Percentiles rank a stretch among this genome's conserved stretches.
Conservation (phyloP, 2,113 vertebrate species). For the Dicerorhinus sumatrensis region DNA sequence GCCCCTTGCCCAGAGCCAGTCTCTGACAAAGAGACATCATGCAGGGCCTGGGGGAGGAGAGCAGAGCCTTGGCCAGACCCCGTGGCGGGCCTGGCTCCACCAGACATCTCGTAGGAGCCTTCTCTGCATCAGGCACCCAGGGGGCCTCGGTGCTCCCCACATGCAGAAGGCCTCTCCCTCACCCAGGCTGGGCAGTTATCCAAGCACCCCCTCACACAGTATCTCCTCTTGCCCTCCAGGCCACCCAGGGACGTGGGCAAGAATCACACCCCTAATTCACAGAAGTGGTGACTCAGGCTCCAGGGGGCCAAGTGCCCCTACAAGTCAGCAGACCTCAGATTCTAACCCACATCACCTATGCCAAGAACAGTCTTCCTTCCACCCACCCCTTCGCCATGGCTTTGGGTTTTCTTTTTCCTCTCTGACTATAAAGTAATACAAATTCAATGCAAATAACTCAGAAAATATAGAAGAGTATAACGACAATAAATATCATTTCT, state of each 20-base stretch:
- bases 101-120: neutral
- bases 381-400: neutral
- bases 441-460: neutral
- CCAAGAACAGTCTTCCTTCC: neutral
- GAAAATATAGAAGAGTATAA: neutral
- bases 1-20: neutral
- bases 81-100: neutral
- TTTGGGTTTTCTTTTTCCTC: neutral
- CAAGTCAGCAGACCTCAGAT: neutral
- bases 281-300: neutral
- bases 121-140: neutral
- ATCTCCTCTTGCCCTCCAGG: neutral
- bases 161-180: neutral
- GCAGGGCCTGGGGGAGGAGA: neutral
- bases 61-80: neutral
- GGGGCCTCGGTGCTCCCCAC: fast-evolving
- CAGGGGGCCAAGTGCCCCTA: neutral
- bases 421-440: neutral
- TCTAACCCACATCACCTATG: neutral
- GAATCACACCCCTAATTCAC: neutral
- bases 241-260: too few species aligned
- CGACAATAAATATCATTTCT: neutral
- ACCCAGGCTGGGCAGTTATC: neutral
- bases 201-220: neutral
- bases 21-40: neutral